Evolutionary conservation across 2,797 vertebrate species (phyloP).

Genomic region (Crax fasciolata): DNA sequence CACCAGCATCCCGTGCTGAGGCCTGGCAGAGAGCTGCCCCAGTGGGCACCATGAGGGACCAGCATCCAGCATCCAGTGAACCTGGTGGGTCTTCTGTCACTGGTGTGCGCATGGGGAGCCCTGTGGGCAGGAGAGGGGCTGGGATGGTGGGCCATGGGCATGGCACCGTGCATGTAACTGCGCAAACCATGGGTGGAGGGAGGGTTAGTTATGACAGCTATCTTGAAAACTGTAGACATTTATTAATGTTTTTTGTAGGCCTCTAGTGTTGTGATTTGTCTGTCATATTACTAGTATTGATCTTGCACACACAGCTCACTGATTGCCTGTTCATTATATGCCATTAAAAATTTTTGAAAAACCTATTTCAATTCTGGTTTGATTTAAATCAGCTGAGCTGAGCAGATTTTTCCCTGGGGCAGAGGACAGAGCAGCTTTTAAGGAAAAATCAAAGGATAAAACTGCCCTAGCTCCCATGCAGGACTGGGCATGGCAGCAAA

Average conservation of each 20-base stretch:
- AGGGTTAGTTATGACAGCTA: neutral
- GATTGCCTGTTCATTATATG: neutral
- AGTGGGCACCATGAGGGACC: no score
- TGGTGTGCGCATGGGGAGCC: neutral
- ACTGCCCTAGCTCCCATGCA: neutral
- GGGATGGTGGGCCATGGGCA: neutral
- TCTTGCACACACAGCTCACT: conserved; percentile 1
- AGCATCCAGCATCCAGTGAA: neutral
- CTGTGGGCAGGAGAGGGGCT: neutral
- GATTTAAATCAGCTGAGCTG: neutral
- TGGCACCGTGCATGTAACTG: rapidly evolving
- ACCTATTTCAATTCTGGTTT: neutral
- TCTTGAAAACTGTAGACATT: neutral
- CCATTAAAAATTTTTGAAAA: neutral
- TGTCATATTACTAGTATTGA: neutral
- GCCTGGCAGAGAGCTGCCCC: neutral
- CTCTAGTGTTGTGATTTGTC: neutral
- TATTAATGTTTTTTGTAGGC: conserved; percentile 23
- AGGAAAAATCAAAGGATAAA: neutral
- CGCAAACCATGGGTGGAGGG: neutral
- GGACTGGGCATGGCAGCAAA: neutral
- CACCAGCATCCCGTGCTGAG: neutral
- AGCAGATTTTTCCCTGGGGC: neutral
- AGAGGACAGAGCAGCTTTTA: neutral
- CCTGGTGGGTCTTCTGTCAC: rapidly evolving